Evolutionary conservation across 2,113 vertebrate species (phyloP).

Genomic region (Pseudonaja textilis): DNA sequence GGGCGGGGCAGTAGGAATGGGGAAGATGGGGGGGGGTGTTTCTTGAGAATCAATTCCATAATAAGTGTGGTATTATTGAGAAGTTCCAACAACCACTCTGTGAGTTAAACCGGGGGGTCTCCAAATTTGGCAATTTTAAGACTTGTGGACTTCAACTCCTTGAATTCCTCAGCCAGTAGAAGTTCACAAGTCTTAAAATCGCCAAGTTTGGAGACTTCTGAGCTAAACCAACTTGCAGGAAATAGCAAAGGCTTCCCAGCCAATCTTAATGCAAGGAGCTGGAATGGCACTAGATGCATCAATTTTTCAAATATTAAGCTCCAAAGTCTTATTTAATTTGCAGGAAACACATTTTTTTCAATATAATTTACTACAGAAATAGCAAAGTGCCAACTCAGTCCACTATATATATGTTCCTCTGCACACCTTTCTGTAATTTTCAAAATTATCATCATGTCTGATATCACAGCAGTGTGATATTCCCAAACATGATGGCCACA

Average conservation of each 20-base stretch:
- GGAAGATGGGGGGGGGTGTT: not conserved
- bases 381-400: not conserved
- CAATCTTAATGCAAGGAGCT: not conserved
- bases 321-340: too few relatives aligned
- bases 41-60: not conserved
- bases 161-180: not conserved
- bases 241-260: not conserved
- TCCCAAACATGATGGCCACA: not conserved
- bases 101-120: not conserved
- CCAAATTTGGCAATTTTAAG: not conserved
- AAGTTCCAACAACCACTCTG: not conserved
- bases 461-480: not conserved
- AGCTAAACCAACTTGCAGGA: not conserved
- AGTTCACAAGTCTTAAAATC: not conserved
- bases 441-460: not conserved
- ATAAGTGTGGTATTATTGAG: not conserved
- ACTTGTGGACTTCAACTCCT: not conserved
- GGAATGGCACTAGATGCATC: too few relatives aligned
- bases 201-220: not conserved
- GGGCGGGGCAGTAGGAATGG: not conserved
- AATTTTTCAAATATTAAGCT: too few relatives aligned
- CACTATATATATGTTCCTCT: not conserved
- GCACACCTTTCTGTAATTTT: not conserved
- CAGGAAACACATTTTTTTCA: not conserved
- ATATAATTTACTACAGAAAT: not conserved